Evolutionary conservation across 2,113 vertebrate species (phyloP), one percentile per base, ranked within the genome.

Genomic region (Saccopteryx bilineata): DNA sequence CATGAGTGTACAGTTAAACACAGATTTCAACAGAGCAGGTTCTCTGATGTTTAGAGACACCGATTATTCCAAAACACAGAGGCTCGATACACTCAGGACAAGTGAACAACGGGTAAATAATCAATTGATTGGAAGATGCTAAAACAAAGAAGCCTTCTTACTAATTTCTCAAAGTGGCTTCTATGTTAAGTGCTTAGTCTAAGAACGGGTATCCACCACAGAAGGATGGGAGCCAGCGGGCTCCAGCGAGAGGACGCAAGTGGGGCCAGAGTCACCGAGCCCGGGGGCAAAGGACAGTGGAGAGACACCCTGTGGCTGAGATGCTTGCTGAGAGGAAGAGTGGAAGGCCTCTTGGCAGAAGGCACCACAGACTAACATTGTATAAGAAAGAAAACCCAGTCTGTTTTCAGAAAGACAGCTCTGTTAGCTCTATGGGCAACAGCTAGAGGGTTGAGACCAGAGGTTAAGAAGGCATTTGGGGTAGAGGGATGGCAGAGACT

Each of bases 91-190:
- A 3, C 69, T 74, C 68, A n/a, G 1, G 21, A 14, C 46, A 11
- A 33, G 33, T 5, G 54, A 48, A 7, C 7, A 28, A 39, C 65
- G 66, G 52, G 28, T 21, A 4, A 28, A 14, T 2, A 28, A 39
- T 5, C 23, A 1, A 13, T 10, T 39, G 21, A 21, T 7, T 0
- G 48, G n/a, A 28, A 58, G 31, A 0, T 0, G 10, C 75, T 2
- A 1, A 54, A 68, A 39, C 31, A 31, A 18, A 66, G 76, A 12
- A 7, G 2, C 14, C 2, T 10, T 5, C 58, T 48, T 26, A 23
- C 54, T 11, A 5, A 4, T 13, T 50, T 8, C 18, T 26, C n/a
- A n/a, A 0, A 14, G 65, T 0, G 18, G 21, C 24, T 33, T 21
- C 71, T 33, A 10, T 5, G 6, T 18, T 26, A 83, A 39, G 54